A percentile compares a stretch with the other conserved stretches of the same genome.
Conservation (phyloP, 2,113 vertebrate genomes). For the Psittacula cyanocephala region DNA sequence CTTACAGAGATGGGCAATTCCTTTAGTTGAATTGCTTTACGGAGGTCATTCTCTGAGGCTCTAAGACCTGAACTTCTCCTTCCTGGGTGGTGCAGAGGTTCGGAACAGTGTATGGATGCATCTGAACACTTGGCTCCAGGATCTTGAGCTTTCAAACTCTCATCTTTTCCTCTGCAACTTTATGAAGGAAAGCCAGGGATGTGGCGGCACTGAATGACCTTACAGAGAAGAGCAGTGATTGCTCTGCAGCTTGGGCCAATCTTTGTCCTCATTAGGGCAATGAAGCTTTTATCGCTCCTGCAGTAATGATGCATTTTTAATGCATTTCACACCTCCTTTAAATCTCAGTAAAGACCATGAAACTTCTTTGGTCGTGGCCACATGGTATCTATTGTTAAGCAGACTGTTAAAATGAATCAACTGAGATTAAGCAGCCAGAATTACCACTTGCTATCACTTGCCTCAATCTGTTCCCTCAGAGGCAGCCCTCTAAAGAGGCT, state of each 20-base stretch:
- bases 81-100: not conserved
- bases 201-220: not conserved
- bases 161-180: not conserved
- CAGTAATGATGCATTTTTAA: not conserved
- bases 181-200: not conserved
- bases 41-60: not conserved
- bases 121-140: not conserved
- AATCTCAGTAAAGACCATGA: not conserved
- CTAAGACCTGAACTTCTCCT: not conserved
- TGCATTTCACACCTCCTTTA: not conserved
- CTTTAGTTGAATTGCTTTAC: not conserved
- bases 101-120: not conserved
- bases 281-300: not conserved
- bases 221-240: not conserved
- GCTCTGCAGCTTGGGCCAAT: not conserved
- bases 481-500: not conserved
- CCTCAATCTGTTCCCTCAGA: not conserved
- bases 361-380: not conserved
- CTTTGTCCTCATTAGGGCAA: not conserved
- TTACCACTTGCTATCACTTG: not conserved
- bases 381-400: not conserved
- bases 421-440: conserved; percentile 17
- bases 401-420: conserved; percentile 29
- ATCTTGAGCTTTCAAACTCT: not conserved
- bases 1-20: not conserved